phyloP scores from a whole-genome alignment of 2,113 vertebrate genomes.

The Neopipo cinnamomea region DNA sequence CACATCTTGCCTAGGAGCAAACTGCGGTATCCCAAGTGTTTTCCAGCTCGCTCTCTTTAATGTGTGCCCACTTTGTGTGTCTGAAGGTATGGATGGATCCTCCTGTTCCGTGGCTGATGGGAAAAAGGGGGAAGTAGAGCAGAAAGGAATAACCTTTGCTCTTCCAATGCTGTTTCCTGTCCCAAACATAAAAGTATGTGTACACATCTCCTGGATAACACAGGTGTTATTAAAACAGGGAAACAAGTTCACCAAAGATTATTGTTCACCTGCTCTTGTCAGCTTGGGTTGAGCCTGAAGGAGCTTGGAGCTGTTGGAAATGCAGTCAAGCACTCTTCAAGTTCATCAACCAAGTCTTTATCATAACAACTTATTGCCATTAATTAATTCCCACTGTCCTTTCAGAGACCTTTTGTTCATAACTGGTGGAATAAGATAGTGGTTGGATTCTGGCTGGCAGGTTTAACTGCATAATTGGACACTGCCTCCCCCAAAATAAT shows the following conservation, averaged over 20 bases:
- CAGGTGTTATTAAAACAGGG: neutral
- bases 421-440: neutral
- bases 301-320: neutral
- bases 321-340: neutral
- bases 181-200: neutral
- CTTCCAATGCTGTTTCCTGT: neutral
- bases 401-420: neutral
- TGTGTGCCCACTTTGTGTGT: rapidly evolving
- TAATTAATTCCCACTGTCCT: neutral
- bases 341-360: neutral
- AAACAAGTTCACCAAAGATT: neutral
- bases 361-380: neutral
- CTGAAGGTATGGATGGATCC: neutral
- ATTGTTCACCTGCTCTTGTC: neutral
- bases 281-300: neutral
- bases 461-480: neutral
- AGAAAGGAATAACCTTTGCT: neutral
- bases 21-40: rapidly evolving
- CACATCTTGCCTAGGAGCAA: neutral
- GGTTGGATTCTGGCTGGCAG: neutral
- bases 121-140: neutral
- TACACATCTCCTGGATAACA: neutral
- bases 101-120: rapidly evolving
- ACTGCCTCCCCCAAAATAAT: neutral
- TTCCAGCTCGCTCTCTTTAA: neutral